Evolutionary conservation across 1,140 invertebrate species (phyloP).

Genomic region (Brachionus angularis): DNA sequence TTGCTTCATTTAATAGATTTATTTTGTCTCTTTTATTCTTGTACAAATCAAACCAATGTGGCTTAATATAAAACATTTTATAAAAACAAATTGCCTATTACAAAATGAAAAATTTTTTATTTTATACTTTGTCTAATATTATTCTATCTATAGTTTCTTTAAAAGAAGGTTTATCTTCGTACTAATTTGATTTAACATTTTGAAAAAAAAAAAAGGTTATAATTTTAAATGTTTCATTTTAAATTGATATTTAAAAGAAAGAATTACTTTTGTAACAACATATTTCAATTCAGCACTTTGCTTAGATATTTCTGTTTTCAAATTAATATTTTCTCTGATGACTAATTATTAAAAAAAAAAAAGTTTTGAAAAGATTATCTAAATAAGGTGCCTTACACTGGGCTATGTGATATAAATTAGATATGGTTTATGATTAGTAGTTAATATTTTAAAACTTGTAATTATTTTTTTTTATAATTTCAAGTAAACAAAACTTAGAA

Average conservation of each 20-base stretch:
- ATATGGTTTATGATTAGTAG: too few relatives aligned
- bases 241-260: too few relatives aligned
- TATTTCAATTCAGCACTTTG: background rate
- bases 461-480: too few relatives aligned
- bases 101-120: background rate
- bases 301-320: slow-evolving; percentile 1
- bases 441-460: too few relatives aligned
- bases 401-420: too few relatives aligned
- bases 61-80: too few relatives aligned
- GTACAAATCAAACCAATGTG: slow-evolving; percentile 21
- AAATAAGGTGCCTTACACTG: too few relatives aligned
- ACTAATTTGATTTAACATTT: too few relatives aligned
- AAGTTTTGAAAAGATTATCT: too few relatives aligned
- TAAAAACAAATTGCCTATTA: background rate
- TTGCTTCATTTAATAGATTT: slow-evolving; percentile 7
- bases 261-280: background rate
- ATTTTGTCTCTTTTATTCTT: slow-evolving; percentile 34
- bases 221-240: background rate
- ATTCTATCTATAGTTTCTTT: slow-evolving; percentile 12
- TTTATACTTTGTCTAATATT: slow-evolving; percentile 24
- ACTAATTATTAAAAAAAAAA: too few relatives aligned
- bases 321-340: slow-evolving; percentile 15
- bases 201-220: background rate
- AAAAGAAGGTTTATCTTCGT: slow-evolving; percentile 1
- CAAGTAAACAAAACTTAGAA: too few relatives aligned